Conservation (phyloP, 2,888 invertebrate species). For the Margaritifera margaritifera region DNA sequence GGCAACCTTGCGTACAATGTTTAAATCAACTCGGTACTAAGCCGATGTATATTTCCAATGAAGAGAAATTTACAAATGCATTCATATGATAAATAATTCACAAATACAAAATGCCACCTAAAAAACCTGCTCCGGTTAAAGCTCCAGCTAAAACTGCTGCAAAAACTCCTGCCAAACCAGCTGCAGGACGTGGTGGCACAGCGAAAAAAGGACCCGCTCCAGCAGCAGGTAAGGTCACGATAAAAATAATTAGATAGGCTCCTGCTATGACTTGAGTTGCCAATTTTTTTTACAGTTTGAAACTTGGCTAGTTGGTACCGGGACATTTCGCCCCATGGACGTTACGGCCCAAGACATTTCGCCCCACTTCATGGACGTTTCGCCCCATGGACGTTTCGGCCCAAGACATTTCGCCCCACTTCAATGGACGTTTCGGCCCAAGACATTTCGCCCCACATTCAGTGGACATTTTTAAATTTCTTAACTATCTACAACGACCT, state of each 20-base stretch:
- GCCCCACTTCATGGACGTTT: no score
- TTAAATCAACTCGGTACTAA: no score
- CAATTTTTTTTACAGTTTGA: not conserved
- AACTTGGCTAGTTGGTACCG: slow-evolving; percentile 5
- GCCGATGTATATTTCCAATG: no score
- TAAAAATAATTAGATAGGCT: not conserved
- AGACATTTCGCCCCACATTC: no score
- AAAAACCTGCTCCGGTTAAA: slow-evolving; percentile 45
- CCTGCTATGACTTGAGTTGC: not conserved
- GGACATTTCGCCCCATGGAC: no score
- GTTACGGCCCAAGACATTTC: no score
- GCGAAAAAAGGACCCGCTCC: slow-evolving; percentile 30
- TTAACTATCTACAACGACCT: no score
- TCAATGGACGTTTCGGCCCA: no score
- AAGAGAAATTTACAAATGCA: no score
- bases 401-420: no score
- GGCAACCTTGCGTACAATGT: slow-evolving; percentile 15
- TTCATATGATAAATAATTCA: not conserved
- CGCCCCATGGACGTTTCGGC: no score
- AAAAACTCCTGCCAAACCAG: slow-evolving; percentile 32
- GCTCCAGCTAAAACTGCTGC: slow-evolving; percentile 26
- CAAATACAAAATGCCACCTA: slow-evolving; percentile 47
- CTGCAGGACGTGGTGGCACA: slow-evolving; percentile 32
- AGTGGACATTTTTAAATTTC: no score
- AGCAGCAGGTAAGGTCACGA: slow-evolving; percentile 21